Evolutionary conservation across 2,888 invertebrate genomes (phyloP).

Genomic region (Steinernema scapterisci): DNA sequence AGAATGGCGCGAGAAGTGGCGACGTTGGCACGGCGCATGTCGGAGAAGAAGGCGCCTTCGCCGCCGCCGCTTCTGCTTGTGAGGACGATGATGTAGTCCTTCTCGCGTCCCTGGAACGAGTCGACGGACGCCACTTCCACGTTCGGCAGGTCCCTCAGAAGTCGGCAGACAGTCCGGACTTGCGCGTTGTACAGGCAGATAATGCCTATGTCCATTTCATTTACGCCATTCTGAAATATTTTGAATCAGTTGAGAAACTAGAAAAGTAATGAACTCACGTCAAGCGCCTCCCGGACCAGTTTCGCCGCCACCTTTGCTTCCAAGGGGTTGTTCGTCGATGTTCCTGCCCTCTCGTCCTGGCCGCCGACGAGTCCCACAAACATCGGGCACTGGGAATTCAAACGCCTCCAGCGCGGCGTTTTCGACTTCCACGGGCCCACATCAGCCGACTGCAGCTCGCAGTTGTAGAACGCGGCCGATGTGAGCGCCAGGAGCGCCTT

Average conservation of each 20-base stretch:
- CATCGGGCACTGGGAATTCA: not conserved
- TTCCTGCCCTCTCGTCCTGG: not conserved
- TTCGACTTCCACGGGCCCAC: conserved; percentile 11
- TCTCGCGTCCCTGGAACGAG: conserved; percentile 29
- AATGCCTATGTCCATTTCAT: not conserved
- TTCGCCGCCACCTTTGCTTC: not conserved
- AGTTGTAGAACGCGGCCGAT: not conserved
- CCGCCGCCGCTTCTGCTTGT: not conserved
- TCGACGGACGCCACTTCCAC: conserved; percentile 25
- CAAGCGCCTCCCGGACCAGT: not conserved
- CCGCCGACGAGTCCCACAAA: not conserved
- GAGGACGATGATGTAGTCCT: conserved; percentile 17
- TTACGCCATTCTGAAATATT: not conserved
- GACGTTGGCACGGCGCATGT: conserved; percentile 1
- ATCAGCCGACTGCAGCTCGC: not conserved
- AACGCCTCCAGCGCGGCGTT: not conserved
- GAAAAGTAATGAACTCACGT: not conserved
- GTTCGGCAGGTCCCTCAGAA: not conserved
- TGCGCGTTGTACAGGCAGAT: conserved; percentile 27
- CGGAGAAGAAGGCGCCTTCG: not conserved
- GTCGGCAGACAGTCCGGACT: not conserved
- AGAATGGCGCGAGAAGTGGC: conserved; percentile 9
- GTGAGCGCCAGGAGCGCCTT: conserved; percentile 2
- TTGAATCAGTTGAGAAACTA: not conserved
- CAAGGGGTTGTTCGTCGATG: not conserved